These are phyloP conservation scores for Alectura lathami DNA, from an alignment of 2,113 vertebrate species.

Conservation along the genomic window DNA sequence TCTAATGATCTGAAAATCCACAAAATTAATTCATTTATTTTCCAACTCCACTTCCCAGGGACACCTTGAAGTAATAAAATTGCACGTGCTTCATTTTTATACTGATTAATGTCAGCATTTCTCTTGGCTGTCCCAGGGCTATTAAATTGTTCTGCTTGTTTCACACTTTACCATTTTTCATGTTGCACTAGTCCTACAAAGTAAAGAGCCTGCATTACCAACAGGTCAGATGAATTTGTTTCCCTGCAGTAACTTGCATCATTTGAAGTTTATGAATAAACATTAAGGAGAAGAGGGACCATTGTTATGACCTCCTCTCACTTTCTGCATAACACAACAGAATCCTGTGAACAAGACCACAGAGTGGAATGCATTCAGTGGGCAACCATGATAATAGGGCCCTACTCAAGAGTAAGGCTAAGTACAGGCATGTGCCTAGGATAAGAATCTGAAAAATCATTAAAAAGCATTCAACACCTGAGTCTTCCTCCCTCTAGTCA, in stretches of 20 bases:
- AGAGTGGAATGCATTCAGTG: background rate
- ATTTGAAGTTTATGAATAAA: background rate
- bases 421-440: background rate
- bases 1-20: background rate
- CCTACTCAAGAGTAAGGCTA: background rate
- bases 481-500: background rate
- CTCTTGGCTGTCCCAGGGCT: background rate
- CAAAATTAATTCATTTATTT: background rate
- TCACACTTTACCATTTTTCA: background rate
- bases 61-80: background rate
- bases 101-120: background rate
- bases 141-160: background rate
- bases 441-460: background rate
- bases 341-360: background rate
- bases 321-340: background rate
- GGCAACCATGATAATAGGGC: background rate
- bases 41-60: background rate
- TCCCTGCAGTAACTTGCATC: background rate
- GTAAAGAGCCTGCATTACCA: background rate
- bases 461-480: background rate
- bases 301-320: background rate
- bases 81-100: accelerated
- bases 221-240: background rate
- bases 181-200: background rate
- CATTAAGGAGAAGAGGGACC: background rate